Evolutionary conservation across 2,113 vertebrate species (phyloP).

Genomic region (Acrocephalus arundinaceus): DNA sequence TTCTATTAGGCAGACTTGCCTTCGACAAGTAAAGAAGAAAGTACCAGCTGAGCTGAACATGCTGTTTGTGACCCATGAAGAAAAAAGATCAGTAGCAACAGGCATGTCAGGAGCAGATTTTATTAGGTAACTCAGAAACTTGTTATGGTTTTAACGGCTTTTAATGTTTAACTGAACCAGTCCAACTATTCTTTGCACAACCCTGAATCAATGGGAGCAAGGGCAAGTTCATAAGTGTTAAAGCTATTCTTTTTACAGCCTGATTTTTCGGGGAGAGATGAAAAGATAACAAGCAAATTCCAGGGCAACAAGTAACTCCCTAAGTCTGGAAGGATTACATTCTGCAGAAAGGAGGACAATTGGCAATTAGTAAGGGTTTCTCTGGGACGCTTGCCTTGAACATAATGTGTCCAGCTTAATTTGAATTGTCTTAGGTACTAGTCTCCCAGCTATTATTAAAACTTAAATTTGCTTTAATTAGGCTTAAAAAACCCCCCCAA

Average conservation of each 20-base stretch:
- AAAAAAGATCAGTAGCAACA: not conserved
- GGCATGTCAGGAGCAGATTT: not conserved
- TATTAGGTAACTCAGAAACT: not conserved
- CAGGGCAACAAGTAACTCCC: not conserved
- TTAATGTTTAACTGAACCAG: not conserved
- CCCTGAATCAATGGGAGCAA: not conserved
- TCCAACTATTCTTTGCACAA: not conserved
- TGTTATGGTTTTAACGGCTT: not conserved
- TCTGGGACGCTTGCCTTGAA: not conserved
- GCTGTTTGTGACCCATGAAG: not conserved
- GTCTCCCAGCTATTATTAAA: not conserved
- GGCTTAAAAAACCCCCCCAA: not conserved
- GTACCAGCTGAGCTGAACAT: not conserved
- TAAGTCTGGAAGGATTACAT: not conserved
- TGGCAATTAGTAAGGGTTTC: not conserved
- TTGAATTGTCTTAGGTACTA: not conserved
- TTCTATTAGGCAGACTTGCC: not conserved
- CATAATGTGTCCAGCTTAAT: not conserved
- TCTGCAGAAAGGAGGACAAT: not conserved
- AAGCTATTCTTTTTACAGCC: not conserved
- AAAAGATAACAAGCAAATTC: not conserved
- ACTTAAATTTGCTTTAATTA: constrained; percentile 35
- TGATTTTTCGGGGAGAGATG: not conserved
- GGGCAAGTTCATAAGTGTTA: not conserved
- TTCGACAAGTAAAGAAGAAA: not conserved